phyloP scores from a whole-genome alignment of 2,797 vertebrate species.

The Enteromius afrohamiltoni region DNA sequence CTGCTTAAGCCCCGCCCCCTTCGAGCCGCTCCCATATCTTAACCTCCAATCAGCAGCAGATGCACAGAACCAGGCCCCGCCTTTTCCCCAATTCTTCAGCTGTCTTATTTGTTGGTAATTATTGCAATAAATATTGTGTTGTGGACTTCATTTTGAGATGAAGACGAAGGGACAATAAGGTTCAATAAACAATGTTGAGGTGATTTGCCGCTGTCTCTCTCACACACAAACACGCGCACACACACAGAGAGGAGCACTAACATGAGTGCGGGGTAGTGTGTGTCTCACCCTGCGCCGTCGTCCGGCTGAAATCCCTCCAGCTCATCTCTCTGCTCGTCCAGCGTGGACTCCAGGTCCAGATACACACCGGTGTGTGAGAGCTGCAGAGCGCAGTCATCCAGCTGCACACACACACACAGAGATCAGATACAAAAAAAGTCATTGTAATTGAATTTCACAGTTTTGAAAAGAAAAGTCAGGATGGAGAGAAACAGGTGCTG shows the following conservation, averaged over 20 bases:
- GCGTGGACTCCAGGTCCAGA: conserved; percentile 92
- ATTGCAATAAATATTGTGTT: no score
- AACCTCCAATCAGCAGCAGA: background rate
- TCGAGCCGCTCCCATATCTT: no score
- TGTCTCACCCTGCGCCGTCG: conserved; percentile 82
- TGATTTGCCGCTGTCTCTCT: background rate
- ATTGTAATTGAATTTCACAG: no score
- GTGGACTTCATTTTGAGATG: no score
- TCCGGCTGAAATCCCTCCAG: conserved; percentile 94
- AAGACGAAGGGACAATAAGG: no score
- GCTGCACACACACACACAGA: conserved; percentile 72
- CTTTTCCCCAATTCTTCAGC: background rate
- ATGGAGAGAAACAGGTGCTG: no score
- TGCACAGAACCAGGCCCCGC: background rate
- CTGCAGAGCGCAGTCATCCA: conserved; percentile 93
- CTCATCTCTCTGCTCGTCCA: conserved; percentile 92
- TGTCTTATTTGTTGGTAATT: no score
- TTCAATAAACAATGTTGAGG: no score
- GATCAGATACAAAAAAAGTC: background rate
- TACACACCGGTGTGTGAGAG: conserved; percentile 94
- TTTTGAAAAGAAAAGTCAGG: no score
- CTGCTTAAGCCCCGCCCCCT: no score
- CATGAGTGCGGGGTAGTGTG: background rate
- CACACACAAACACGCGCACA: background rate
- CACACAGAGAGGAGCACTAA: background rate